These are phyloP conservation scores for Anoplolepis gracilipes DNA, from an alignment of 1,140 invertebrate species.

Conservation along the genomic window DNA sequence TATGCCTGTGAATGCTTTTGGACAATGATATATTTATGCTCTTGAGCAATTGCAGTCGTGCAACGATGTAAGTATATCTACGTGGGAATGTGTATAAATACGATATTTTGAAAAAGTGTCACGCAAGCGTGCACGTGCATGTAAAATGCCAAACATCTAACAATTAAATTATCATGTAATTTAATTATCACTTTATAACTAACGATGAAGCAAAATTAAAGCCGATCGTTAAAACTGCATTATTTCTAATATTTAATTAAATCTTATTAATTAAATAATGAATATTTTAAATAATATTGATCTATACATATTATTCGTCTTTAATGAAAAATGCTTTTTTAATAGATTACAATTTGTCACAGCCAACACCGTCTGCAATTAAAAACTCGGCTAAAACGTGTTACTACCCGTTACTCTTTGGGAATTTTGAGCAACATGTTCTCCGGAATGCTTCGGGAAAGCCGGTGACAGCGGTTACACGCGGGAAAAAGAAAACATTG, in stretches of 20 bases:
- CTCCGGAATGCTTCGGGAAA: conserved; percentile 42
- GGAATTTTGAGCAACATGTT: conserved; percentile 42
- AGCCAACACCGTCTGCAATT: neutral
- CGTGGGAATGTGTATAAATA: neutral
- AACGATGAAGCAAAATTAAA: neutral
- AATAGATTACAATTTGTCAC: conserved; percentile 18
- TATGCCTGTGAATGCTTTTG: neutral
- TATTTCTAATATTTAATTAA: neutral
- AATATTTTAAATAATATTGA: neutral
- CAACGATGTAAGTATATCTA: neutral
- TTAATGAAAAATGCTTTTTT: neutral
- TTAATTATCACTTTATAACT: neutral
- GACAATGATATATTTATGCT: conserved; percentile 30
- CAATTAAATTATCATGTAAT: neutral
- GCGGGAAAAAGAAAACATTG: conserved; percentile 45
- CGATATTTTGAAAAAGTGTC: neutral
- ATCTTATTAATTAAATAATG: neutral
- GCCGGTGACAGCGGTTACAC: conserved; percentile 58
- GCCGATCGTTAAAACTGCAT: neutral
- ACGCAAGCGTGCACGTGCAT: neutral
- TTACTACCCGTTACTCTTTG: neutral
- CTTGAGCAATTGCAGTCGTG: neutral
- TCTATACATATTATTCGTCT: neutral
- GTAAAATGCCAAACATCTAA: neutral
- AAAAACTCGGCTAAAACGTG: conserved; percentile 36